Evolutionary conservation across 2,113 vertebrate genomes (phyloP), one percentile per base, ranked within the genome.

Genomic region (Hemiprocne comata): DNA sequence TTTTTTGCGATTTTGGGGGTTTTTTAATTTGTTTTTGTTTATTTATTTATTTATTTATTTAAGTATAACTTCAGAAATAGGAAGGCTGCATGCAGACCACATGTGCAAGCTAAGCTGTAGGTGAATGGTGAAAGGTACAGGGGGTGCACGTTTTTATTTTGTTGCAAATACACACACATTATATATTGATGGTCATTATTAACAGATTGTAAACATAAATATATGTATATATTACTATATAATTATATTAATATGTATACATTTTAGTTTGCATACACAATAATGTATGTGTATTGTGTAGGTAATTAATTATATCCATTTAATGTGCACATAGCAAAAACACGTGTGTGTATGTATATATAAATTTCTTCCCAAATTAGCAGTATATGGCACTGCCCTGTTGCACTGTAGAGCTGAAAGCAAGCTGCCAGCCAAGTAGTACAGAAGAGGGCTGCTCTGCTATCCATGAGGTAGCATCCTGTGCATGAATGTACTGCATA

Each of bases 381-480:
- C 29, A 65, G 21, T 29, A 31, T 24, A 31, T 64, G 25, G 16
- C 44, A 65, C 26, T 17, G 83, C 26, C 34, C 51, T 60, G 12
- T 60, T 89, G 24, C 8, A 25, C 67, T 73, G 36, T 24, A 48
- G 48, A 64, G 75, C 54, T 54, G 26, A 58, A 77, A 51, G 58
- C 36, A 34, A 54, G 46, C 34, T 65, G 55, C 55, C 54, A 64
- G 48, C 28, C 57, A 44, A 13, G 29, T 21, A 65, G 40, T 2
- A 0, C 1, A 5, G 9, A 21, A 70, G 19, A 24, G 28, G 10
- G 29, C 13, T 87, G 51, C 48, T 34, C 17, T 19, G 5, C 33
- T 36, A 0, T 34, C 34, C 1, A 0, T 0, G 2, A n/a, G 16
- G 25, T 17, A 24, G 55, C 55, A 33, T 40, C 70, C 29, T 42